Base-by-base conservation (phyloP, 2,797 vertebrate genomes). In the Pseudotriccus pelzelni region DNA sequence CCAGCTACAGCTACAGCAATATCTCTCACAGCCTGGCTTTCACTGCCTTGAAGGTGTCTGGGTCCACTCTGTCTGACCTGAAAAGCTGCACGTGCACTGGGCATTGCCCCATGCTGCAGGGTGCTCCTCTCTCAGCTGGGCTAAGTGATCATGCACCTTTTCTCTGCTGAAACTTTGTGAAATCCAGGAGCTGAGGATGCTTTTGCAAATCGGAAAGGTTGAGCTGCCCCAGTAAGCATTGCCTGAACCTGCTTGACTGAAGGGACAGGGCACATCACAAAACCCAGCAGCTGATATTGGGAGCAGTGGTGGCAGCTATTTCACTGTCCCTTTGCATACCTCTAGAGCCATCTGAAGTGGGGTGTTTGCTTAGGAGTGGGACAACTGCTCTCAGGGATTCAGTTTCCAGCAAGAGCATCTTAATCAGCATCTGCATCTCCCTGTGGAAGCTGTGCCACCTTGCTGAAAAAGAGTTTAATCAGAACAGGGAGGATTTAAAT, bases 91-190 rank as follows among this genome's bases (percentile, higher is more conserved):
- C 5, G 3, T 12, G 14, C 28, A 2, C 9, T 37, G 46, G 12
- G 3, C 14, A 9, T 72, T 0, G 0, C 14, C 27, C 15, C 1
- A 0, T 64, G 62, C 1, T 1, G 24, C 19, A 56, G 7, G 5
- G 19, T 34, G 10, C 30, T 66, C 36, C 46, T 88, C 50, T 72
- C 47, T 50, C 4, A 3, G 14, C 34, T 43, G 47, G 10, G 2
- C 7, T 46, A n/a, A 14, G 8, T 7, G 27, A 55, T 16, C 0
- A 0, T 9, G 11, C 7, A 5, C 25, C 46, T 49, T 34, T 4
- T 58, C 89, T 73, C 79, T 85, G 27, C n/a, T 46, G 27, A 89
- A 89, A 67, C 12, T 41, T 19, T 5, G 12, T 16, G 21, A 66
- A 78, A 5, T 53, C 24, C 55, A 55, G 49, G 36, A 90, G 21